Evolutionary conservation across 2,888 invertebrate genomes (phyloP).

Genomic region (Melanotus villosus): DNA sequence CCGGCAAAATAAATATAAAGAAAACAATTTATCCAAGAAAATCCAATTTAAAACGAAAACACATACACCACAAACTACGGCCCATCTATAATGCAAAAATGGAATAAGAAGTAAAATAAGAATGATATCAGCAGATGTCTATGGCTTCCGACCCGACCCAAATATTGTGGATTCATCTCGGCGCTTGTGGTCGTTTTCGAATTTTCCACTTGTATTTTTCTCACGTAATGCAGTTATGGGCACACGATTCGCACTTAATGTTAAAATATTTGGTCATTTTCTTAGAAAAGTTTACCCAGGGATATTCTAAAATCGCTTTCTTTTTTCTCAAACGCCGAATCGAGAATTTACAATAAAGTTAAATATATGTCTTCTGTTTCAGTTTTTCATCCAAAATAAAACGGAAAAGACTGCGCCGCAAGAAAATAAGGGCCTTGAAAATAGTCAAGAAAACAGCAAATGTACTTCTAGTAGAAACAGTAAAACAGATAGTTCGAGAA

Average conservation of each 20-base stretch:
- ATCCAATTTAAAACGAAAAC: slow-evolving; percentile 40
- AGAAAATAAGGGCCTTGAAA: slow-evolving; percentile 43
- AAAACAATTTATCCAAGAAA: slow-evolving; percentile 42
- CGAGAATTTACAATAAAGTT: neutral
- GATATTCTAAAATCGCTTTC: slow-evolving; percentile 5
- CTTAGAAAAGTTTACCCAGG: slow-evolving; percentile 13
- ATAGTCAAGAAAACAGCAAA: slow-evolving; percentile 42
- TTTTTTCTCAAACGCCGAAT: neutral
- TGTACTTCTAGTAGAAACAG: slow-evolving; percentile 38
- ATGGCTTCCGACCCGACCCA: slow-evolving; percentile 12
- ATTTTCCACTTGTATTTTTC: slow-evolving; percentile 47
- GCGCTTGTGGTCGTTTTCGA: slow-evolving; percentile 32
- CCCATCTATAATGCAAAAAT: slow-evolving; percentile 34
- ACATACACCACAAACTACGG: slow-evolving; percentile 9
- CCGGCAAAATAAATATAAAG: slow-evolving; percentile 34
- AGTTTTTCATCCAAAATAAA: slow-evolving; percentile 62
- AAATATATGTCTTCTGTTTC: slow-evolving; percentile 22
- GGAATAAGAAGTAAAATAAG: slow-evolving; percentile 36
- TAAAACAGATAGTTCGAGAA: slow-evolving; percentile 49
- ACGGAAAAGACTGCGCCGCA: slow-evolving; percentile 48
- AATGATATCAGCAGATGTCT: slow-evolving; percentile 24
- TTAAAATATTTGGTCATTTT: slow-evolving; percentile 40
- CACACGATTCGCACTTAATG: slow-evolving; percentile 49
- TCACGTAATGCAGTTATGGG: slow-evolving; percentile 52
- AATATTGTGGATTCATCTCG: slow-evolving; percentile 37